Conservation (phyloP, 2,888 invertebrate genomes). For the Eudasyphora cyanicolor region DNA sequence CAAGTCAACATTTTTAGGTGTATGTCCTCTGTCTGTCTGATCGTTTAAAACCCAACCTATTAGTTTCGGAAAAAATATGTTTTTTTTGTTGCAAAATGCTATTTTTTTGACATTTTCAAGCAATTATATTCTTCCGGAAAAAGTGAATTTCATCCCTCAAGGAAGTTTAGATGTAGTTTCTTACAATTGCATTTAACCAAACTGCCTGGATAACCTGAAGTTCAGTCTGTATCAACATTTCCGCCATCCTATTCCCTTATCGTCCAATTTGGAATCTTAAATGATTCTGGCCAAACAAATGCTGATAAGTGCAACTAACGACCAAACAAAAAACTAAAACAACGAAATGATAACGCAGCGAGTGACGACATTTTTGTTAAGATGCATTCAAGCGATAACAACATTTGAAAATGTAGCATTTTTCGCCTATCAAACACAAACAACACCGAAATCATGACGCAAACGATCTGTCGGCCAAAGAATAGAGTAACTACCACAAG, state of each 20-base stretch:
- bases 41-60: too few relatives aligned
- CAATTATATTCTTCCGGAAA: too few relatives aligned
- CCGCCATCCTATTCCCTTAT: background rate
- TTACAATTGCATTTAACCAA: too few relatives aligned
- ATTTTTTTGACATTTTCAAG: too few relatives aligned
- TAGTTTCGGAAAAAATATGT: too few relatives aligned
- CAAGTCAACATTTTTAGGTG: too few relatives aligned
- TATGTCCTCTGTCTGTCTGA: too few relatives aligned
- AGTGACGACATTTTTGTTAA: constrained; percentile 63
- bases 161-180: too few relatives aligned
- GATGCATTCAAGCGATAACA: constrained; percentile 52
- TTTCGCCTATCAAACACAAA: constrained; percentile 12
- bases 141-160: too few relatives aligned
- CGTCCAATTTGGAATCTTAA: background rate
- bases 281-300: background rate
- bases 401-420: constrained; percentile 55
- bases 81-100: too few relatives aligned
- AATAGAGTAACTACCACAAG: constrained; percentile 35
- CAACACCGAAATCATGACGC: constrained; percentile 22
- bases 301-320: constrained; percentile 14
- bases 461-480: constrained; percentile 32
- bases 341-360: constrained; percentile 51
- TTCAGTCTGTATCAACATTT: background rate
- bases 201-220: too few relatives aligned
- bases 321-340: background rate